Evolutionary conservation across 2,113 vertebrate genomes (phyloP), one percentile per base, ranked within the genome.

Genomic region (Nesogale talazaci): DNA sequence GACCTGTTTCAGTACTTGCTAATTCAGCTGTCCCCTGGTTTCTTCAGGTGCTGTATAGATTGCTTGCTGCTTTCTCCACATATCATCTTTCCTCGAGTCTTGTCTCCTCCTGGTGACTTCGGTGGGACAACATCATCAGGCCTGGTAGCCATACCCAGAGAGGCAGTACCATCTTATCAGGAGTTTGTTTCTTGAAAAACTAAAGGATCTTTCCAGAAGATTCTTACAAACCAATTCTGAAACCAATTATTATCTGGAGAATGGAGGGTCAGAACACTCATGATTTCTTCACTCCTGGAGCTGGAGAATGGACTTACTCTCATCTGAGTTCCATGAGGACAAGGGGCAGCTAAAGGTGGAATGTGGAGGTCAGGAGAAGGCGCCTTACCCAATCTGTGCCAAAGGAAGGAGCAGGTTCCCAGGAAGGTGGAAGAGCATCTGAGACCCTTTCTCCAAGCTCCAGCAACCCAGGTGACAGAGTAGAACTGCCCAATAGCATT

Each of bases 101-200:
- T n/a, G 1, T 1, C 56, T 40, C 65, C 17, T 11, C 1, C 34
- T 34, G 6, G 10, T 4, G n/a, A n/a, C 0, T 22, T 70, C 23
- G 17, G 23, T 1, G 14, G 29, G 0, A 63, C 4, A 65, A 12
- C 25, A 59, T 9, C 12, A 31, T 31, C 63, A 36, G 52, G 34
- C 52, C 40, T 76, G 61, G 77, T 2, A 65, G 3, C 31, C 25
- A 46, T 17, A 31, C 25, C n/a, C n/a, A n/a, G n/a, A n/a, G n/a
- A n/a, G n/a, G n/a, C 42, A 82, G 23, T 34, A 34, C 14, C 56
- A 40, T 10, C 22, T 59, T 25, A 46, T 93, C n/a, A 77, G 22
- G 52, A 86, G 1, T 29, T 65, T 46, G 9, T 84, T 92, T 87
- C 22, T 57, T 90, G 52, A 82, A 85, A 17, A 83, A 63, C 9